Percentiles rank a stretch among this genome's conserved stretches.
Conservation (phyloP, 2,797 vertebrate genomes). For the Zalophus californianus region DNA sequence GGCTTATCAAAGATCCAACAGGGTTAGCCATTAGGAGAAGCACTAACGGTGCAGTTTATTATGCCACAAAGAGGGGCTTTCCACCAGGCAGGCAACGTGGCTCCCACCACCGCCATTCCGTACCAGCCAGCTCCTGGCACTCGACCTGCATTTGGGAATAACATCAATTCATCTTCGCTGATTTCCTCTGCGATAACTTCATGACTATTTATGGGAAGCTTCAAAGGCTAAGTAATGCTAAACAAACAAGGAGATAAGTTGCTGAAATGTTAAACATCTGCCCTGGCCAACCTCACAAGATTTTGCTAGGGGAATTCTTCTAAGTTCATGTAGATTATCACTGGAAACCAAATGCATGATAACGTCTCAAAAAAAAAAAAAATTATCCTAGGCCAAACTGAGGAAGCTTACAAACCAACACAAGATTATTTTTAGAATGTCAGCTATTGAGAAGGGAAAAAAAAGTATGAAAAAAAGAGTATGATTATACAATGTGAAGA, state of each 20-base stretch:
- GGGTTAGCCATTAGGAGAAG: neutral
- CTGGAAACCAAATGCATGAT: constrained; percentile 68
- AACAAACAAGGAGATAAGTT: constrained; percentile 72
- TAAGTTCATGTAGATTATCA: constrained; percentile 64
- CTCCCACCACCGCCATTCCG: neutral
- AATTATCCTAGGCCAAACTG: constrained; percentile 30
- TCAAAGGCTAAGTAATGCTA: constrained; percentile 76
- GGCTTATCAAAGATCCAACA: neutral
- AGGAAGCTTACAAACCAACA: constrained; percentile 65
- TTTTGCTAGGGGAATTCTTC: constrained; percentile 61
- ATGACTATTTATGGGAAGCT: constrained; percentile 79
- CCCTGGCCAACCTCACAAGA: constrained; percentile 40
- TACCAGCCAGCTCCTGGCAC: neutral
- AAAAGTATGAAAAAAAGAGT: neutral
- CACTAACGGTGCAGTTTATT: accelerated
- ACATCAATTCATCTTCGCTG: neutral
- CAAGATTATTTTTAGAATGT: constrained; percentile 70
- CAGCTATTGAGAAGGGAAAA: neutral
- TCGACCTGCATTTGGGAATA: constrained; percentile 16
- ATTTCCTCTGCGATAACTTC: constrained; percentile 66
- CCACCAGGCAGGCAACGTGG: accelerated
- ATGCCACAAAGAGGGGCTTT: neutral
- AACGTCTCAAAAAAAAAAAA: constrained; percentile 56
- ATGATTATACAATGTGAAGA: constrained; percentile 58
- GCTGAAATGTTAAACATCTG: constrained; percentile 62